Base-by-base conservation (phyloP, 2,888 invertebrate genomes). In the Dasysyrphus tricinctus region DNA sequence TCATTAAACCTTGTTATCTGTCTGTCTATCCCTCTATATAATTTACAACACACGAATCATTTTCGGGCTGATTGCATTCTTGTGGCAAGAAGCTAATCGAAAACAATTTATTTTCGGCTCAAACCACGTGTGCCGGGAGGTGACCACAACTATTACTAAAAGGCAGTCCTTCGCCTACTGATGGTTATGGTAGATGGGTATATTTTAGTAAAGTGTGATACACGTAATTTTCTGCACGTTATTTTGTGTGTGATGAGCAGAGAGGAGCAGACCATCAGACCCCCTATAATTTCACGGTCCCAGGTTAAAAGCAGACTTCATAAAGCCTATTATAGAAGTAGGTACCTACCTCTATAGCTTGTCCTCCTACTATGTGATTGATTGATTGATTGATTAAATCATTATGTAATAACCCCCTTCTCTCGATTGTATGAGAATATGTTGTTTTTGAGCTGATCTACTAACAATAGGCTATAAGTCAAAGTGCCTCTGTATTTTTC, bases 371-470 rank as follows among this genome's bases (percentile, higher is more conserved):
- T 8, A 11, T 72, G 72, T 76, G 84, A 69, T 42, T 77, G 80
- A 84, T 84, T 84, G 84, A 85, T 80, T 80, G 84, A 84, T 85
- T 85, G 84, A 85, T 85, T 85, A 77, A 80, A 85, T 72, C 49
- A 80, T 76, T 69, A 77, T 76, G 61, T 77, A 80, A 80, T 76
- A 59, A 59, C 37, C 80, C 80, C 34, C 24, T 54, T 80, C 73
- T 73, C 80, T 80, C 67, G 84, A 77, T 80, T 84, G 67, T 16
- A 34, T 47, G 72, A 72, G 34, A 47, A 44, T 8, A 29, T 67
- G 76, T 76, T 32, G 59, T 47, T 80, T 69, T 44, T 14, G 47
- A 51, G 47, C 37, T 77, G 77, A 84, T 80, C 72, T 73, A 80
- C 65, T 47, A 59, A 78, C 37, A 19, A 59, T 3, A 24, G 6